These are phyloP conservation scores for Donacobius atricapilla DNA, from an alignment of 2,113 vertebrate genomes.

Conservation along the genomic window DNA sequence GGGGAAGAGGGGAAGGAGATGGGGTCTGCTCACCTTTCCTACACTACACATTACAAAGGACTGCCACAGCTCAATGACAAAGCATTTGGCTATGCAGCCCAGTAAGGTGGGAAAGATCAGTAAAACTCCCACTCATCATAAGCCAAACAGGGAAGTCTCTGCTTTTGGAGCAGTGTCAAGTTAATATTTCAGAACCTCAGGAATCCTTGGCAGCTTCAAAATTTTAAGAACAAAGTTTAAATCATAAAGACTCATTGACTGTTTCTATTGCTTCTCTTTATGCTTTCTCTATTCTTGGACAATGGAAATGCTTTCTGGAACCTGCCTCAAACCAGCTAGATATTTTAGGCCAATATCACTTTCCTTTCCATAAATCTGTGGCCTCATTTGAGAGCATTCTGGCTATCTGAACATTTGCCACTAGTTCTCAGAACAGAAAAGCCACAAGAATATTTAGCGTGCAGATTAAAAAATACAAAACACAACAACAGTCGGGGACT, in stretches of 20 bases:
- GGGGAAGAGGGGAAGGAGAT: background rate
- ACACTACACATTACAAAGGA: background rate
- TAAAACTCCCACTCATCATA: background rate
- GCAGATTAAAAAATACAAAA: background rate
- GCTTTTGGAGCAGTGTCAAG: background rate
- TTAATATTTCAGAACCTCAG: background rate
- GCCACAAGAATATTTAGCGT: background rate
- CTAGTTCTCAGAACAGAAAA: background rate
- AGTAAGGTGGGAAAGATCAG: background rate
- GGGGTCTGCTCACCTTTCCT: conserved; percentile 4
- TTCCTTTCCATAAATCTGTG: background rate
- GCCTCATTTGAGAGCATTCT: background rate
- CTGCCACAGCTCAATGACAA: background rate
- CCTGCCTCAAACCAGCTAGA: background rate
- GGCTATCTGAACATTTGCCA: background rate
- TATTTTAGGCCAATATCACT: background rate
- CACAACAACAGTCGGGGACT: background rate
- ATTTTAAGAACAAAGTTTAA: background rate
- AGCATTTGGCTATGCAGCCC: background rate
- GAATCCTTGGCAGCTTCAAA: background rate
- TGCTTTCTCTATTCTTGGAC: background rate
- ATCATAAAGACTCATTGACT: background rate
- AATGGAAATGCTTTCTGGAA: background rate
- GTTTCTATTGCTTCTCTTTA: background rate
- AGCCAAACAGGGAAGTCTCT: background rate